These are phyloP conservation scores for Lanius collurio DNA, from an alignment of 2,113 vertebrate species.

Conservation along the genomic window DNA sequence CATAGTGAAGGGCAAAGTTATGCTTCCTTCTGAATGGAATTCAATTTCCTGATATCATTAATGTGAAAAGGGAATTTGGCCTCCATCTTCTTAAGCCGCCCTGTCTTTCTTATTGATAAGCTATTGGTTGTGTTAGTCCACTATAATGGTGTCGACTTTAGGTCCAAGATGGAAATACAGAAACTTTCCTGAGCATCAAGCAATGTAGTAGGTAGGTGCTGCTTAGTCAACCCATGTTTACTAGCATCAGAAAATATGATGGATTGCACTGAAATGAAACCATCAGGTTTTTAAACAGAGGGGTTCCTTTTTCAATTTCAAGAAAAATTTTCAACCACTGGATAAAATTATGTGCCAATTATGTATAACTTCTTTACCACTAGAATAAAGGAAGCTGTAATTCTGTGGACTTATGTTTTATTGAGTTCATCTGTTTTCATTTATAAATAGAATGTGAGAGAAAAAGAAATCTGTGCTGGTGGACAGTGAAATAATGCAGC, in stretches of 20 bases:
- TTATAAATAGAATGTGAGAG: constrained; percentile 65
- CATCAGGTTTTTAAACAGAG: constrained; percentile 61
- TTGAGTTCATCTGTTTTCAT: constrained; percentile 77
- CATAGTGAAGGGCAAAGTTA: not conserved
- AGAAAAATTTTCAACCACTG: constrained; percentile 61
- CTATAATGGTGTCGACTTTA: not conserved
- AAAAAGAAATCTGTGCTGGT: constrained; percentile 34
- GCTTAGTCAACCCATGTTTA: not conserved
- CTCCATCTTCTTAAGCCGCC: not conserved
- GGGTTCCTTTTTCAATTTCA: constrained; percentile 58
- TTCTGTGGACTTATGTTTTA: constrained; percentile 64
- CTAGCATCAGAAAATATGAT: constrained; percentile 20
- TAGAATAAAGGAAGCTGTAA: constrained; percentile 74
- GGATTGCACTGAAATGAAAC: constrained; percentile 60
- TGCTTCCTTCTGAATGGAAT: constrained; percentile 8
- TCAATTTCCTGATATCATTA: not conserved
- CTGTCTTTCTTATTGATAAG: not conserved
- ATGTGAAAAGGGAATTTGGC: not conserved
- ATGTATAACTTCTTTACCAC: constrained; percentile 66
- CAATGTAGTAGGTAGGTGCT: not conserved
- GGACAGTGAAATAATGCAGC: constrained; percentile 54
- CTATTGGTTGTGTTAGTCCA: not conserved
- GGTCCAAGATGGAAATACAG: not conserved
- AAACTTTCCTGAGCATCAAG: not conserved
- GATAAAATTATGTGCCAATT: constrained; percentile 74